Evolutionary conservation across 2,113 vertebrate genomes (phyloP), one percentile per base, ranked within the genome.

Genomic region (Anas platyrhynchos): DNA sequence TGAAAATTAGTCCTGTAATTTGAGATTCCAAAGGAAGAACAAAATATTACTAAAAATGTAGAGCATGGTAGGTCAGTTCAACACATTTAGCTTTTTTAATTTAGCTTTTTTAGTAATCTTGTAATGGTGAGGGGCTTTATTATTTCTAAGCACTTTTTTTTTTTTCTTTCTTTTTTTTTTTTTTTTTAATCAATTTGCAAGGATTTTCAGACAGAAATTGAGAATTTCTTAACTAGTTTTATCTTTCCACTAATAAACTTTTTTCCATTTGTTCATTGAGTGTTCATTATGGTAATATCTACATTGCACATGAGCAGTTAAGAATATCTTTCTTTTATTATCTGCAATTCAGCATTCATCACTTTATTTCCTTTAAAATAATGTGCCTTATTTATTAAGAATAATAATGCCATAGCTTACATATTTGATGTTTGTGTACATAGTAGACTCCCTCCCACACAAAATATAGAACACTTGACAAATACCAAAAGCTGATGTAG

Each of bases 371-470:
- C 13, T 63, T 68, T 52, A 52, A 76, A 84, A 54, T 41, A 79
- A 25, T 43, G 58, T 32, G 5, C 11, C 22, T 7, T 75, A 26
- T 48, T 88, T 59, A 84, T 68, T 76, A 58, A 59, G 63, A 69
- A 48, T 14, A 75, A 7, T 20, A 63, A 41, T 58, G 5, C 14
- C 23, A 41, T 50, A 55, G 2, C 9, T 38, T 41, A 80, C 22
- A 48, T 16, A 65, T 9, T 50, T 23, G 21, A 50, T 50, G 11
- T 50, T 0, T 14, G 10, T 54, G 1, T 1, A n/a, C 46, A 32
- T 12, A 76, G 52, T 20, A 61, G 29, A 77, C 6, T 56, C 2
- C 1, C 5, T 46, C 46, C 5, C 4, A 7, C 2, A 5, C 4
- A 1, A 18, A 34, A 63, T 29, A 58, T 8, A 26, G 9, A 79